Evolutionary conservation across 2,113 vertebrate genomes (phyloP).

Genomic region (Chloropsis cyanopogon): DNA sequence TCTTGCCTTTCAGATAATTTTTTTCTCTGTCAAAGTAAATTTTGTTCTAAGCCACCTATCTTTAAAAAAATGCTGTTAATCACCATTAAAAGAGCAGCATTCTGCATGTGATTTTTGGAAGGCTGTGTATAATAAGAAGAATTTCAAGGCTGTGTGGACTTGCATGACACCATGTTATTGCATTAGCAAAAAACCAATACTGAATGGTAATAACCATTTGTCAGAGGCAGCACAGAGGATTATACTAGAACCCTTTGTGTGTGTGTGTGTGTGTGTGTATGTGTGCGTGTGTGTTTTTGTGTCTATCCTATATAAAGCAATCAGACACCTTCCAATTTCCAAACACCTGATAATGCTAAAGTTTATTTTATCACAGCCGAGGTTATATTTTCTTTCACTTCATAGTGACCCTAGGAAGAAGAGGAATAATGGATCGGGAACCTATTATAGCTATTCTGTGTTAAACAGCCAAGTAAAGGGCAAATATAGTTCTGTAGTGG

Average conservation of each 20-base stretch:
- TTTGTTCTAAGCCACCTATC: constrained; percentile 9
- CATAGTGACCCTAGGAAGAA: constrained; percentile 59
- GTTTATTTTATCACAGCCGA: constrained; percentile 60
- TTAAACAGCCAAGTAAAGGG: constrained; percentile 61
- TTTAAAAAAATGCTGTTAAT: neutral
- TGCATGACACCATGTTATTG: constrained; percentile 40
- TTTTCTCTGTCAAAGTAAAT: neutral
- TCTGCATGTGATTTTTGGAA: neutral
- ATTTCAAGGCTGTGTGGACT: constrained; percentile 47
- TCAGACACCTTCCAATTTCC: constrained; percentile 52
- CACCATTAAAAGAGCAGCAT: neutral
- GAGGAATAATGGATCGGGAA: constrained; percentile 38
- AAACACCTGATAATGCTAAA: constrained; percentile 52
- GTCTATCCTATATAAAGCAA: constrained; percentile 36
- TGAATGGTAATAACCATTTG: constrained; percentile 38
- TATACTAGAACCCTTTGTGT: constrained; percentile 5
- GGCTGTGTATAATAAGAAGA: neutral
- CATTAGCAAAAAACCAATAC: constrained; percentile 28
- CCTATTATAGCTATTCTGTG: constrained; percentile 62
- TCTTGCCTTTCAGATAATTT: neutral
- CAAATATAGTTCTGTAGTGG: constrained; percentile 56
- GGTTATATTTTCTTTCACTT: constrained; percentile 58
- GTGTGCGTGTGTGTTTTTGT: neutral
- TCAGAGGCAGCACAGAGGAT: neutral
- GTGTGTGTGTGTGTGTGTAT: neutral